Conservation (phyloP, 1,140 invertebrate genomes). For the Heliconius hewitsoni region DNA sequence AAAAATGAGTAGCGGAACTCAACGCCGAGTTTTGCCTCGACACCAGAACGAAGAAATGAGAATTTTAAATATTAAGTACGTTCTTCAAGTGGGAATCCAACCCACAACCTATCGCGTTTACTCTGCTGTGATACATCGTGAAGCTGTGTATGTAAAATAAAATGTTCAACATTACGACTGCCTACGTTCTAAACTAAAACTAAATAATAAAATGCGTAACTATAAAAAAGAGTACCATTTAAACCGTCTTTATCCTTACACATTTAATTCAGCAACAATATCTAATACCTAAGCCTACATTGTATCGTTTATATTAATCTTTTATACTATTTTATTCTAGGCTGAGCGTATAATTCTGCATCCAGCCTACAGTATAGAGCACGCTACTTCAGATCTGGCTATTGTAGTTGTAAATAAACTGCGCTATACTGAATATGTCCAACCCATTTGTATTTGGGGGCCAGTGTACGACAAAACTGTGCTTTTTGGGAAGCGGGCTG, state of each 20-base stretch:
- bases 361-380: slow-evolving; percentile 53
- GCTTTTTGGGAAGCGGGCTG: slow-evolving; percentile 60
- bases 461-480: slow-evolving; percentile 62
- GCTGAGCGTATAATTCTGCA: slow-evolving; percentile 67
- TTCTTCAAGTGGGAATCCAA: too few species aligned
- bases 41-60: too few species aligned
- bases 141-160: neutral
- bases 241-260: neutral
- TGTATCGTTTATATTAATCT: slow-evolving; percentile 35
- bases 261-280: slow-evolving; percentile 17
- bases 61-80: too few species aligned
- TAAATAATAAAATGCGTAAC: neutral
- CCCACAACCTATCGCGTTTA: too few species aligned
- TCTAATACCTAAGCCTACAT: slow-evolving; percentile 22
- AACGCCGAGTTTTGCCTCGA: too few species aligned
- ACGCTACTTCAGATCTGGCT: slow-evolving; percentile 67
- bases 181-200: neutral
- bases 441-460: slow-evolving; percentile 76
- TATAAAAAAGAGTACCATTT: neutral
- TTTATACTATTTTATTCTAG: slow-evolving; percentile 54
- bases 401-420: slow-evolving; percentile 68
- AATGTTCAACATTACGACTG: neutral
- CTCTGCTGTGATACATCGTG: too few species aligned
- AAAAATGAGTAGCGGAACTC: too few species aligned
- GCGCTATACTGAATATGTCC: slow-evolving; percentile 67